Evolutionary conservation across 2,888 invertebrate species (phyloP).

Genomic region (Urechis unicinctus): DNA sequence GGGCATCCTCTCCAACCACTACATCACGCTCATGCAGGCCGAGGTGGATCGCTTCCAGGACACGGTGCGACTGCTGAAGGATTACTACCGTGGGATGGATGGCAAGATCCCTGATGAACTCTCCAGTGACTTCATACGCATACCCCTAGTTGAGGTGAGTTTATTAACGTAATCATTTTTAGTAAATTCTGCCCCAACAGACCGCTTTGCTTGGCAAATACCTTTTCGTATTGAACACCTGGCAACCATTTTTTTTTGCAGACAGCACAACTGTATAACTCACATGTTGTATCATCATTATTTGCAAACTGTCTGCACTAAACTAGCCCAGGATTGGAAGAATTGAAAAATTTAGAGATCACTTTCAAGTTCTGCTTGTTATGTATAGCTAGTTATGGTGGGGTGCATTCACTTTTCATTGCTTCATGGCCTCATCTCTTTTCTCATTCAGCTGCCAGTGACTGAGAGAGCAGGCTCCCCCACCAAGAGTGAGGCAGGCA

Average conservation of each 20-base stretch:
- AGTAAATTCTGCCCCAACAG: background rate
- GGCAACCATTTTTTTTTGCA: background rate
- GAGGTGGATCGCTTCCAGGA: slow-evolving; percentile 48
- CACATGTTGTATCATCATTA: too few relatives aligned
- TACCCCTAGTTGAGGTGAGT: slow-evolving; percentile 46
- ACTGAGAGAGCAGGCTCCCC: background rate
- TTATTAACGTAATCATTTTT: background rate
- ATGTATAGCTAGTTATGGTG: too few relatives aligned
- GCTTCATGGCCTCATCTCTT: too few relatives aligned
- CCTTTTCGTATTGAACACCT: background rate
- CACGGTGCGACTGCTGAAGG: slow-evolving; percentile 44
- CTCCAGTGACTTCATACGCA: slow-evolving; percentile 35
- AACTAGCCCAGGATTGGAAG: too few relatives aligned
- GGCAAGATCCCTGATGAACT: slow-evolving; percentile 45
- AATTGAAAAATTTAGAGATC: too few relatives aligned
- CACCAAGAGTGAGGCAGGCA: slow-evolving; percentile 1
- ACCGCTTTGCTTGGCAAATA: background rate
- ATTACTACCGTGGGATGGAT: slow-evolving; percentile 50
- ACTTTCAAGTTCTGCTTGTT: too few relatives aligned
- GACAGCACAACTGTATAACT: too few relatives aligned
- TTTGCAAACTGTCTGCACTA: too few relatives aligned
- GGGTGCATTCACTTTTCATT: too few relatives aligned
- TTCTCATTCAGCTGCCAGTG: background rate
- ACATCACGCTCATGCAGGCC: slow-evolving; percentile 47
- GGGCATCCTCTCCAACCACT: slow-evolving; percentile 47